Conservation (phyloP, 2,113 vertebrate genomes). For the Osmerus eperlanus region DNA sequence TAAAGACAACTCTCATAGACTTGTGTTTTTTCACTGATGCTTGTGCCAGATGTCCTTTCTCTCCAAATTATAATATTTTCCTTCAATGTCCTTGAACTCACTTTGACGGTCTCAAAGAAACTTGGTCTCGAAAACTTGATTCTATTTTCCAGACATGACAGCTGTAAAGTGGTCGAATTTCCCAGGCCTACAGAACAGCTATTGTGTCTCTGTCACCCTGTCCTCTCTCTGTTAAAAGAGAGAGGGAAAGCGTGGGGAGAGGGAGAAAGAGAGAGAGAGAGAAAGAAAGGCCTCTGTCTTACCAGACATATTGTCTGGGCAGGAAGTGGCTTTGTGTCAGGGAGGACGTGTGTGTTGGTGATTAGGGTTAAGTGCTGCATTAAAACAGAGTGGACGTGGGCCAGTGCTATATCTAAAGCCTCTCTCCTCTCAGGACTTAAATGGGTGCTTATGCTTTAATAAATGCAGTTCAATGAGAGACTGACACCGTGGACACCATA, state of each 20-base stretch:
- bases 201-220: background rate
- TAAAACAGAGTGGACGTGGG: conserved; percentile 28
- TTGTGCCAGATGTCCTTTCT: no score
- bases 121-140: no score
- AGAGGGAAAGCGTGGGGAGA: no score
- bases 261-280: background rate
- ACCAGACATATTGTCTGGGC: conserved; percentile 10
- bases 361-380: conserved; percentile 54
- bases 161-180: no score
- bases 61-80: no score
- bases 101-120: no score
- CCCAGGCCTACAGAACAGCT: no score
- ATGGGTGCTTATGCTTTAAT: conserved; percentile 63
- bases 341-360: conserved; percentile 48
- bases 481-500: conserved; percentile 48
- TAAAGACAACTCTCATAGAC: no score
- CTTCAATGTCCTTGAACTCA: no score
- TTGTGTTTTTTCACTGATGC: no score
- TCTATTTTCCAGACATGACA: no score
- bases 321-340: conserved; percentile 40
- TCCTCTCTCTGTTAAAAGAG: background rate
- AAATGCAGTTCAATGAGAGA: conserved; percentile 55
- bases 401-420: conserved; percentile 35
- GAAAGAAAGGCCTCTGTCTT: background rate
- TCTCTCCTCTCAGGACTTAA: conserved; percentile 54